phyloP scores from a whole-genome alignment of 2,888 invertebrate species.

The Empis stercorea region DNA sequence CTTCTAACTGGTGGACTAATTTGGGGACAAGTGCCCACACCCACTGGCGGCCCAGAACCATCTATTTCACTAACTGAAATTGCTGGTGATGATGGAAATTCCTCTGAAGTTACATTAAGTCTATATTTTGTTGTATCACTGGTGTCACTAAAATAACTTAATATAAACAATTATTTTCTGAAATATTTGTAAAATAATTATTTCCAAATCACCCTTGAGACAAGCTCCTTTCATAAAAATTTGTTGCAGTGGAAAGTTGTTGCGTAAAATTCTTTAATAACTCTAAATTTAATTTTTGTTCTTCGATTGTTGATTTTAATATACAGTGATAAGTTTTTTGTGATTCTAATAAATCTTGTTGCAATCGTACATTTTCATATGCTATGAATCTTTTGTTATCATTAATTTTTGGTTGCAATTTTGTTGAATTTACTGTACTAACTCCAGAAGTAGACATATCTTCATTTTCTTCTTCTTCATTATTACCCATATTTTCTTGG shows the following conservation, averaged over 20 bases:
- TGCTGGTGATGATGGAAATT: constrained; percentile 10
- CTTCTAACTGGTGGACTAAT: not conserved
- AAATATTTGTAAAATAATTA: not conserved
- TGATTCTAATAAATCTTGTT: constrained; percentile 62
- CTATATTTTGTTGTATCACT: constrained; percentile 8
- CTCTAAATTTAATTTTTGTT: constrained; percentile 51
- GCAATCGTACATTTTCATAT: constrained; percentile 43
- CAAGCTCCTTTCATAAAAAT: constrained; percentile 14
- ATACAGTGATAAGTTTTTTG: constrained; percentile 61
- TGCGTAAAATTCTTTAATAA: constrained; percentile 40
- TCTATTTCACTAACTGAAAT: constrained; percentile 9
- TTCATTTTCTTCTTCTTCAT: constrained; percentile 28
- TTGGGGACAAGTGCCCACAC: not conserved
- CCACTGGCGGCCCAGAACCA: not conserved
- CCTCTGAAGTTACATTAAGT: constrained; percentile 1
- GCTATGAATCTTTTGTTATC: constrained; percentile 26
- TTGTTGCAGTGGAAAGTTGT: constrained; percentile 17
- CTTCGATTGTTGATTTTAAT: constrained; percentile 54
- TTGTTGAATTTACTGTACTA: constrained; percentile 48
- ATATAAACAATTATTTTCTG: constrained; percentile 2
- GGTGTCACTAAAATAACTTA: constrained; percentile 15
- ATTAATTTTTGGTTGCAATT: constrained; percentile 39
- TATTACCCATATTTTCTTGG: constrained; percentile 45
- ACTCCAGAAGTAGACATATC: constrained; percentile 37
- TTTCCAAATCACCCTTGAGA: constrained; percentile 14